Evolutionary conservation across 2,888 invertebrate species (phyloP), one percentile per base, ranked within the genome.

Genomic region (Caenorhabditis uteleia): DNA sequence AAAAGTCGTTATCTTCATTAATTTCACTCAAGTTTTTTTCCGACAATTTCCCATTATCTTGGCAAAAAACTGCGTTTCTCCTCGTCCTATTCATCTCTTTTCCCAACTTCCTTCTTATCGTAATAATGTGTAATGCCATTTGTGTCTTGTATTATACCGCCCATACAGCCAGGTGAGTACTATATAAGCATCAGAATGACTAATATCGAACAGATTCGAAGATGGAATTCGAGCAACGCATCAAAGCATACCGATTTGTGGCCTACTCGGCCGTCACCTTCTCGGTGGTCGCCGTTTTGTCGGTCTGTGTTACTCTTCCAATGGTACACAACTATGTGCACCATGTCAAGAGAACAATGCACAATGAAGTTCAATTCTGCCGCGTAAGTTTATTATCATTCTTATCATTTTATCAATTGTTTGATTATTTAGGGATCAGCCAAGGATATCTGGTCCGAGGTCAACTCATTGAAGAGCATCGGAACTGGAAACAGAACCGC

Each of bases 251-350:
- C 51, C 64, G 72, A 34, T 72, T 72, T 36, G 72, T 72, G 36
- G 69, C 72, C 60, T 72, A 72, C 42, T 72, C 72, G 56, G 72
- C 72, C 25, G 72, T 72, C 43, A 64, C 69, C 34, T 72, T 72
- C 57, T 72, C 72, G 31, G 72, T 72, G 31, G 72, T 72, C 25
- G 72, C 72, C 46, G 72, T 72, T 46, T 56, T 72, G 20, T 58
- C 67, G 31, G 68, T 68, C 25, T 68, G 68, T 46, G 58, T 71
- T 53, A 68, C 71, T 29, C 68, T 71, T 26, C 71, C 71, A 36
- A 71, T 71, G 71, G 66, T 71, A 20, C 68, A 71, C 56, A 71
- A 68, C 57, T 71, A 71, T 33, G 71, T 71, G 36, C 68, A 68
- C 25, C 71, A 71, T 51, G 60, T 71, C 50, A 72, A 72, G 68